A percentile compares a stretch with the other conserved stretches of the same genome.
Conservation (phyloP, 2,888 invertebrate genomes). For the Protodeltote pygarga region DNA sequence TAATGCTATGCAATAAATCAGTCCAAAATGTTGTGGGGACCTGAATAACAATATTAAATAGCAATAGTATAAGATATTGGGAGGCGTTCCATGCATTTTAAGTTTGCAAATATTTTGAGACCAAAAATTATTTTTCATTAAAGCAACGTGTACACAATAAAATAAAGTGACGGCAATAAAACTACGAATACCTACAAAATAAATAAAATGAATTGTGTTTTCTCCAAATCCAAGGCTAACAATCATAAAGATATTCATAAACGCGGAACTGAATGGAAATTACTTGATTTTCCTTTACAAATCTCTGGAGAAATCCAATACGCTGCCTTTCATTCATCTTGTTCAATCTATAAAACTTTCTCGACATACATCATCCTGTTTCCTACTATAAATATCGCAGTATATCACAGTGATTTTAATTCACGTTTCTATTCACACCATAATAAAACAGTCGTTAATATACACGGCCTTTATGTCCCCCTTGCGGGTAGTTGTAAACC, state of each 20-base stretch:
- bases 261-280: conserved; percentile 12
- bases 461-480: conserved; percentile 28
- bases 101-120: conserved; percentile 19
- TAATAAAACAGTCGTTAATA: conserved; percentile 65
- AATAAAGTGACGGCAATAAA: too few species aligned
- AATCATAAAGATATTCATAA: too few species aligned
- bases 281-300: conserved; percentile 12
- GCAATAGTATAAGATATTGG: conserved; percentile 23
- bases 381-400: conserved; percentile 50
- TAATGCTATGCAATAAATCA: conserved; percentile 34
- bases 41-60: conserved; percentile 44
- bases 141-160: too few species aligned
- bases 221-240: too few species aligned
- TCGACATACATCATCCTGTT: conserved; percentile 26
- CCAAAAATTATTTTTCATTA: background rate
- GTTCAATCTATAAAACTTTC: conserved; percentile 41
- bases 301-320: conserved; percentile 9
- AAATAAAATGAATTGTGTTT: too few species aligned
- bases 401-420: conserved; percentile 56
- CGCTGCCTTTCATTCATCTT: conserved; percentile 20
- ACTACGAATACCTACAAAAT: too few species aligned
- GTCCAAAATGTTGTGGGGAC: conserved; percentile 21
- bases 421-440: conserved; percentile 73
- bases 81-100: conserved; percentile 17
- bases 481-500: conserved; percentile 61